Percentiles rank a stretch among this genome's conserved stretches.
Evolutionary conservation across 2,113 vertebrate species (phyloP).

Genomic region (Gymnogyps californianus): DNA sequence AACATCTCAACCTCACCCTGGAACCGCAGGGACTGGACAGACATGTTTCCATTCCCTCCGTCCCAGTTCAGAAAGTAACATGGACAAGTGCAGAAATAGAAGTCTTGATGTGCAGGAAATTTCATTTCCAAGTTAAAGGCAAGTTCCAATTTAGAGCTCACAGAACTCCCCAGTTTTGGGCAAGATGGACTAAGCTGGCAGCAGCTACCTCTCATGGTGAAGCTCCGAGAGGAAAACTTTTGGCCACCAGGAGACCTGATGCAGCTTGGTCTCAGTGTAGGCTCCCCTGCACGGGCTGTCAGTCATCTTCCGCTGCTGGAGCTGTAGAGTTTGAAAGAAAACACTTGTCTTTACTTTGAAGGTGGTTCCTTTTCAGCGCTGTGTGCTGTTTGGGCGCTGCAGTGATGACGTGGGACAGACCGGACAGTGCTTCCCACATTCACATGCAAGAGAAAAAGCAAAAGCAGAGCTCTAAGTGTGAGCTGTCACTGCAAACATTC

Average conservation of each 20-base stretch:
- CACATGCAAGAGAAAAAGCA: neutral
- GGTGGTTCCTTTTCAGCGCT: neutral
- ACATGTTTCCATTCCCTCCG: fast-evolving
- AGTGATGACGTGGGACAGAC: too few relatives aligned
- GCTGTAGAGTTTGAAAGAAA: neutral
- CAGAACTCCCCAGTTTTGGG: neutral
- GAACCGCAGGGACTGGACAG: fast-evolving
- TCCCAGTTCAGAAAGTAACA: neutral
- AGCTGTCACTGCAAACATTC: neutral
- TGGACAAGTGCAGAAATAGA: neutral
- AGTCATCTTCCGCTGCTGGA: neutral
- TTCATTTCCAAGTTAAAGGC: neutral
- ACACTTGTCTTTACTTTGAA: neutral
- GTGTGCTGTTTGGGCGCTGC: neutral
- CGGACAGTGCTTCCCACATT: neutral
- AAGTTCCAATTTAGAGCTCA: too few relatives aligned
- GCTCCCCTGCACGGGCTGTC: neutral
- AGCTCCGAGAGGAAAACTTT: neutral
- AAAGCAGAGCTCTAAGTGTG: neutral
- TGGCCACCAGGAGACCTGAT: neutral
- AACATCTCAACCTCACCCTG: neutral
- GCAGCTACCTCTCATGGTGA: neutral
- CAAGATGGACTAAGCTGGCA: fast-evolving
- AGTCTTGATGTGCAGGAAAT: neutral
- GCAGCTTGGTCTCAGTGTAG: neutral